phyloP scores from a whole-genome alignment of 1,140 invertebrate genomes.

The Zophobas morio region DNA sequence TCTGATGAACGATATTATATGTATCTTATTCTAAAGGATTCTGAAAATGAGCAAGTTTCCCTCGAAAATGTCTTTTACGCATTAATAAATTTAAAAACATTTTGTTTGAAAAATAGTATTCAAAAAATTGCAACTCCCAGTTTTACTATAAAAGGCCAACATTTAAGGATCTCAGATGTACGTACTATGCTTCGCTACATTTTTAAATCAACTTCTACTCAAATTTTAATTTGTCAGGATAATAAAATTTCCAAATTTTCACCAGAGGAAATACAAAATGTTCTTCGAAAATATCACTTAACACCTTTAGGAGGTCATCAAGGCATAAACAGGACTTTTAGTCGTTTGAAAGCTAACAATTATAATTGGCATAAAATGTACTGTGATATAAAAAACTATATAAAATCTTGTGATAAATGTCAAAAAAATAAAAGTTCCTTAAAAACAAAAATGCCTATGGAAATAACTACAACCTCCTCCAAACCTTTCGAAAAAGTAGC shows the following conservation, averaged over 20 bases:
- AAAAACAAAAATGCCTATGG: slow-evolving; percentile 62
- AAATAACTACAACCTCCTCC: slow-evolving; percentile 30
- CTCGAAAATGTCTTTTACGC: not conserved
- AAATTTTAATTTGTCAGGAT: too few species aligned
- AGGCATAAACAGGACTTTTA: too few species aligned
- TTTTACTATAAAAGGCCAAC: not conserved
- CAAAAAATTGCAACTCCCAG: not conserved
- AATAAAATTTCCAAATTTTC: too few species aligned
- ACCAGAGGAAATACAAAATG: too few species aligned
- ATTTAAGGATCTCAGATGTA: not conserved
- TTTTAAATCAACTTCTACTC: too few species aligned
- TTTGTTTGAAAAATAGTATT: not conserved
- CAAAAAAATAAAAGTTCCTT: slow-evolving; percentile 41
- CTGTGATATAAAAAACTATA: not conserved
- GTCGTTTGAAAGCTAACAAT: too few species aligned
- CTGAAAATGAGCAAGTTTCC: not conserved
- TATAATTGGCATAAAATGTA: too few species aligned
- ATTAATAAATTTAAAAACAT: not conserved
- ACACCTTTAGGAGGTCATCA: too few species aligned
- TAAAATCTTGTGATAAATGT: slow-evolving; percentile 54
- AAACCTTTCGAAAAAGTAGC: slow-evolving; percentile 32
- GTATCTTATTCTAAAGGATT: not conserved
- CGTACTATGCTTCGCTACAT: not conserved
- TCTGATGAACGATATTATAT: not conserved
- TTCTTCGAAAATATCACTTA: too few species aligned